Evolutionary conservation across 30 jellyfish, hydroid and myxozoan genomes (phyloP).

Genomic region (Turritopsis dohrnii): DNA sequence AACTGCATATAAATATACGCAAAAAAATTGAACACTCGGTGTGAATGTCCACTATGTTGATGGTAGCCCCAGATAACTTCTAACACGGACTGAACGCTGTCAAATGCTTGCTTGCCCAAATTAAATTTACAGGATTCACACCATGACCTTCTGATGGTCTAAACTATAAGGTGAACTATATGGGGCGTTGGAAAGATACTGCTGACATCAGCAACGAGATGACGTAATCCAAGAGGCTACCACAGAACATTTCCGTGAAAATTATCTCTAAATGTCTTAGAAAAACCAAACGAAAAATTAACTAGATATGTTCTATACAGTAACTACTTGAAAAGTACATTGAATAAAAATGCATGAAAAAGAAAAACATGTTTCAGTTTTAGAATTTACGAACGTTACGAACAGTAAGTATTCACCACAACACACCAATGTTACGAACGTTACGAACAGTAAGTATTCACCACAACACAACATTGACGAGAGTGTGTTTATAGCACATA

Average conservation of each 20-base stretch:
- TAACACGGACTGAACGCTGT: no score
- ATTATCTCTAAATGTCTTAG: not conserved
- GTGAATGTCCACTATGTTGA: not conserved
- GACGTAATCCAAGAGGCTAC: not conserved
- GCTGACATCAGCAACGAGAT: not conserved
- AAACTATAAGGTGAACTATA: no score
- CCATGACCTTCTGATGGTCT: no score
- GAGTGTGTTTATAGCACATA: no score
- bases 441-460: not conserved
- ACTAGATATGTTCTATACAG: no score
- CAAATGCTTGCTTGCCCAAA: no score
- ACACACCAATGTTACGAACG: not conserved
- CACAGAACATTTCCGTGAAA: not conserved
- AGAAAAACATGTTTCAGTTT: not conserved
- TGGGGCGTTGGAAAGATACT: no score
- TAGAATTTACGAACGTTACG: not conserved
- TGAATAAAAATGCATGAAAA: not conserved
- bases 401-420: not conserved
- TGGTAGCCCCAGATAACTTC: no score
- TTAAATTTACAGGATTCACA: no score
- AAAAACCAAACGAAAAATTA: not conserved
- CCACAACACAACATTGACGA: not conserved
- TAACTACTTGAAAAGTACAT: no score
- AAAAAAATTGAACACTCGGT: not conserved
- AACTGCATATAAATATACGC: not conserved